A percentile compares a stretch with the other conserved stretches of the same genome.
These are phyloP conservation scores for Ancistrus triradiatus DNA, from an alignment of 2,113 vertebrate species.

Conservation along the genomic window DNA sequence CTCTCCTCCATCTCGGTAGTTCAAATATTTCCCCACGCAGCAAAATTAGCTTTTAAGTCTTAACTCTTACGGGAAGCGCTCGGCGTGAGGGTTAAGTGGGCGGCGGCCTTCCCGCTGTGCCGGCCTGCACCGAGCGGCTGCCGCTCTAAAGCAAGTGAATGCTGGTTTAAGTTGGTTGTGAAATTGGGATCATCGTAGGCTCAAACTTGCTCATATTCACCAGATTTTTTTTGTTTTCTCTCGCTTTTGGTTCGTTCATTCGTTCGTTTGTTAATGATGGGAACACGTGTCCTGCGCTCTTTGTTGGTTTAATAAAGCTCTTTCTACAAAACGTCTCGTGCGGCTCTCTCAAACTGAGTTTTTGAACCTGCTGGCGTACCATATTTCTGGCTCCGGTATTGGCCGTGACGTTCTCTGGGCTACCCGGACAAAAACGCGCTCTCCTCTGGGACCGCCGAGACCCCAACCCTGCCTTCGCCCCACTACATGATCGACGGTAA, in stretches of 20 bases:
- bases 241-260: neutral
- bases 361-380: too few species aligned
- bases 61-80: neutral
- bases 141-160: neutral
- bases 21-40: neutral
- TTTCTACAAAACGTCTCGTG: slow-evolving; percentile 97
- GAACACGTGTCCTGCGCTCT: slow-evolving; percentile 43
- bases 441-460: too few species aligned
- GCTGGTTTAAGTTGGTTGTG: slow-evolving; percentile 7
- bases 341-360: too few species aligned
- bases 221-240: slow-evolving; percentile 86
- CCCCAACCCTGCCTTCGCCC: too few species aligned
- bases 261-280: slow-evolving; percentile 55
- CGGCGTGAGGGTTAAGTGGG: neutral
- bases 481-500: too few species aligned
- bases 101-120: slow-evolving; percentile 76
- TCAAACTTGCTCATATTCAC: slow-evolving; percentile 2
- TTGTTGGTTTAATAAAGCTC: slow-evolving; percentile 87
- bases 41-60: slow-evolving; percentile 1
- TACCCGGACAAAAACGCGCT: too few species aligned
- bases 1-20: slow-evolving; percentile 75
- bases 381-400: too few species aligned
- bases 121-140: slow-evolving; percentile 66
- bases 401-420: too few species aligned
- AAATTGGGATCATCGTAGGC: slow-evolving; percentile 8